Base-by-base conservation (phyloP, 2,113 vertebrate genomes). In the Zosterops hypoxanthus region DNA sequence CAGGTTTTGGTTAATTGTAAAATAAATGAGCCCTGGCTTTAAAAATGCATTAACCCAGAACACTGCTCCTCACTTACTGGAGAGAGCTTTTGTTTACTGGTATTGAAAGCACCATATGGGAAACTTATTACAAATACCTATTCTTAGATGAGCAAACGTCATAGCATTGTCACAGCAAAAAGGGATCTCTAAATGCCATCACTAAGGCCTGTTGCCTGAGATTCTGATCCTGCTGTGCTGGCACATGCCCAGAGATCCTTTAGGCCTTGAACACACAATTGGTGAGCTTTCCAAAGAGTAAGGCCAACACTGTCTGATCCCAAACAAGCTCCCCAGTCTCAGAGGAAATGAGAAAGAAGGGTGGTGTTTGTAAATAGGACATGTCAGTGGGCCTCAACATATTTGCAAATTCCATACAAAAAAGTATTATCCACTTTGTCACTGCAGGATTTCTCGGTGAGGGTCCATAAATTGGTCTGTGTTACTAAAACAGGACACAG, bases 81-180 rank as follows among this genome's bases (percentile, higher is more conserved):
- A 84, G 59, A 94, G 53, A 80, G 36, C 66, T 95, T 95, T 94
- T 96, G 87, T 96, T 96, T 96, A 90, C 92, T 83, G 88, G 86
- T 60, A 78, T 31, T 88, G 90, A 96, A 94, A 93, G 80, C 86
- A 91, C 64, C 19, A 72, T 70, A 95, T 63, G 76, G 49, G 79
- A 91, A 96, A 96, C 90, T 71, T 85, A 46, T 6, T 80, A 65
- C 52, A 86, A n/a, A n/a, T 44, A 91, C 85, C 66, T 94, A 68
- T 97, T 96, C 95, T 97, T 97, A 97, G 93, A 65, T 93, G 49
- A 78, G 82, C 64, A 92, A 97, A 95, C 13, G 6, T 53, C 78
- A 80, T 73, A 79, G 73, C 95, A 87, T 77, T 59, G 61, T 94
- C 95, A 96, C 53, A 94, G 96, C 85, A 95, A 88, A 95, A 94